phyloP scores from a whole-genome alignment of 2,113 vertebrate genomes.

The Siphamia tubifer region DNA sequence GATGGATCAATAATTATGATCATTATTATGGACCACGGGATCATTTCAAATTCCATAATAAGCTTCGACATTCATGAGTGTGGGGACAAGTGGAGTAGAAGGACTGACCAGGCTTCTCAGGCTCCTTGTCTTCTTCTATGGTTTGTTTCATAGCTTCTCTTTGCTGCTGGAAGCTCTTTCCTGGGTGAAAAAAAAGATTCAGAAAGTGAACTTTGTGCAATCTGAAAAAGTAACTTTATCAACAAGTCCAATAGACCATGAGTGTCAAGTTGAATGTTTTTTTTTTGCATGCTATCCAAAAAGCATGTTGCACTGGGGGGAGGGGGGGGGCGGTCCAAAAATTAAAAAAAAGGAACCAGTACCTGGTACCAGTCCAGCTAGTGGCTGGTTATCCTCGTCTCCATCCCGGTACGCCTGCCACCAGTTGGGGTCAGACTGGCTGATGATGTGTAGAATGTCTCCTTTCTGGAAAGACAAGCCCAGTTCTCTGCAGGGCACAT shows the following conservation, averaged over 20 bases:
- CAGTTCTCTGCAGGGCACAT: slow-evolving; percentile 95
- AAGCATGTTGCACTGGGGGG: background rate
- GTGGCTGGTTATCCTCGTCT: slow-evolving; percentile 96
- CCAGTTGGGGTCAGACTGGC: slow-evolving; percentile 98
- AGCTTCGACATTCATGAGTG: background rate
- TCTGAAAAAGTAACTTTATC: no score
- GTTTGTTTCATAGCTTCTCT: slow-evolving; percentile 99
- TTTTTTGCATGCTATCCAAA: background rate
- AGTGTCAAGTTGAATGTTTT: background rate
- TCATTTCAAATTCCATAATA: no score
- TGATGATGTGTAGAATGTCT: slow-evolving; percentile 97
- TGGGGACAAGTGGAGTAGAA: background rate
- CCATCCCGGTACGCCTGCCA: slow-evolving; percentile 99
- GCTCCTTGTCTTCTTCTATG: slow-evolving; percentile 98
- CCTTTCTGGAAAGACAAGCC: slow-evolving; percentile 98
- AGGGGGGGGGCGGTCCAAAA: no score
- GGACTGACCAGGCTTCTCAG: slow-evolving; percentile 92
- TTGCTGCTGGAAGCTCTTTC: slow-evolving; percentile 98
- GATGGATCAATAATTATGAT: no score
- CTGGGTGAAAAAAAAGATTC: slow-evolving; percentile 63
- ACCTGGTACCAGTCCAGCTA: slow-evolving; percentile 97
- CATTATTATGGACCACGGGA: no score
- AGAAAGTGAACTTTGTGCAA: background rate
- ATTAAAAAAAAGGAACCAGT: slow-evolving; percentile 13
- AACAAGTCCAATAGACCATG: background rate